A percentile compares a stretch with the other conserved stretches of the same genome.
Conservation (phyloP, 2,797 vertebrate species). For the Labeo calbasu region DNA sequence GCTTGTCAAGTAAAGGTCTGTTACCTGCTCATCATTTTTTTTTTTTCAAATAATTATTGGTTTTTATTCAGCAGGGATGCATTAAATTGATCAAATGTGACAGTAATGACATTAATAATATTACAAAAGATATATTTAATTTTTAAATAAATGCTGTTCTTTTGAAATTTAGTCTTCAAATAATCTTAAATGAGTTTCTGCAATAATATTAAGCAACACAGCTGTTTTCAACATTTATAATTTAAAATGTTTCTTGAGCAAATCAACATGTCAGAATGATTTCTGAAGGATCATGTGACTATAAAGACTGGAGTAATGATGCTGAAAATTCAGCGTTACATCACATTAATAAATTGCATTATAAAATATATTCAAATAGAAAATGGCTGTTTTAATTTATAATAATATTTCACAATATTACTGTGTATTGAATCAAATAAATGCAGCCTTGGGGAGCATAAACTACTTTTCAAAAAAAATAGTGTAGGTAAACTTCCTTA, state of each 20-base stretch:
- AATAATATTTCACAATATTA: not conserved
- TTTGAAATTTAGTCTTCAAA: no score
- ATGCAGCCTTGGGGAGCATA: not conserved
- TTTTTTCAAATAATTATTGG: no score
- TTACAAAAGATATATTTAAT: no score
- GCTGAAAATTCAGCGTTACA: not conserved
- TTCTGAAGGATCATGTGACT: not conserved
- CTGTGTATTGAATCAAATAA: not conserved
- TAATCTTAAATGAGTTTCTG: no score
- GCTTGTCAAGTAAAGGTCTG: no score
- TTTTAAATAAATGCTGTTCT: no score
- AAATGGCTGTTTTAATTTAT: not conserved
- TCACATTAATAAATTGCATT: not conserved
- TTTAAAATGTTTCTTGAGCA: no score
- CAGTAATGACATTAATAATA: no score
- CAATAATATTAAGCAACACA: not conserved
- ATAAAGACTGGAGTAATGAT: not conserved
- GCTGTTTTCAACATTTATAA: not conserved
- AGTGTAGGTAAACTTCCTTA: not conserved
- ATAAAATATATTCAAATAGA: not conserved
- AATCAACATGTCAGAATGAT: not conserved
- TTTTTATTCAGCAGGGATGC: no score
- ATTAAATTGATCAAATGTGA: no score
- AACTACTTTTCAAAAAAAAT: not conserved
- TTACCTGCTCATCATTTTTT: no score